phyloP scores from a whole-genome alignment of 2,113 vertebrate genomes.

The Epinephelus cyanopodus region DNA sequence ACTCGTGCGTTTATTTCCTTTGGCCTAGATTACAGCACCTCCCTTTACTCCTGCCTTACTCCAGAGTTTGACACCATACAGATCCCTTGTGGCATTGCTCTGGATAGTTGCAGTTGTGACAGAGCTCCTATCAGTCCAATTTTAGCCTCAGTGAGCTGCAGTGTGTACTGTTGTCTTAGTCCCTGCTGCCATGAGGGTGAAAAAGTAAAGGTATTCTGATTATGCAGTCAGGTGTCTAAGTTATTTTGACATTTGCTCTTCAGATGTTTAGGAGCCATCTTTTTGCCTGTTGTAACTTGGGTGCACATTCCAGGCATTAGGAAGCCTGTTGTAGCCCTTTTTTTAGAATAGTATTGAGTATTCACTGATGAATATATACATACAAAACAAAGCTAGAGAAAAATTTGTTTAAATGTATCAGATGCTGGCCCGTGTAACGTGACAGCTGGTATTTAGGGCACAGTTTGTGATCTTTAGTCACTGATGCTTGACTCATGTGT shows the following conservation, averaged over 20 bases:
- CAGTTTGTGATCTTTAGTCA: conserved; percentile 40
- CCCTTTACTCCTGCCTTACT: conserved; percentile 15
- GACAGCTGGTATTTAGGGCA: conserved; percentile 7
- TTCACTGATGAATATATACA: neutral
- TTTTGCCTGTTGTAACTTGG: conserved; percentile 17
- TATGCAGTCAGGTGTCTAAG: conserved; percentile 12
- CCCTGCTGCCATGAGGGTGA: neutral
- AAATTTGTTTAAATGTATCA: neutral
- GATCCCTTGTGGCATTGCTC: neutral
- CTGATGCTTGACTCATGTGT: conserved; percentile 39
- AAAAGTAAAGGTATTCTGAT: neutral
- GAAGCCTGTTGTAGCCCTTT: conserved; percentile 5
- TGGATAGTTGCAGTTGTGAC: conserved; percentile 23
- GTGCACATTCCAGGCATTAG: conserved; percentile 4
- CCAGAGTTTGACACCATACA: conserved; percentile 34
- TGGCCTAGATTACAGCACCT: conserved; percentile 27
- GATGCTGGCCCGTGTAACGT: neutral
- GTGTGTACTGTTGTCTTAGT: neutral
- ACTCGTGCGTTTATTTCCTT: conserved; percentile 17
- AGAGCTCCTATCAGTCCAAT: conserved; percentile 37
- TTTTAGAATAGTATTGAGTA: neutral
- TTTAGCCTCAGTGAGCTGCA: conserved; percentile 1
- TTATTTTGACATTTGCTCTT: conserved; percentile 12
- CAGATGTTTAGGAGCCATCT: neutral
- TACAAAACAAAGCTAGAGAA: neutral